phyloP scores from a whole-genome alignment of 2,797 vertebrate species.

The Buceros bicornis region DNA sequence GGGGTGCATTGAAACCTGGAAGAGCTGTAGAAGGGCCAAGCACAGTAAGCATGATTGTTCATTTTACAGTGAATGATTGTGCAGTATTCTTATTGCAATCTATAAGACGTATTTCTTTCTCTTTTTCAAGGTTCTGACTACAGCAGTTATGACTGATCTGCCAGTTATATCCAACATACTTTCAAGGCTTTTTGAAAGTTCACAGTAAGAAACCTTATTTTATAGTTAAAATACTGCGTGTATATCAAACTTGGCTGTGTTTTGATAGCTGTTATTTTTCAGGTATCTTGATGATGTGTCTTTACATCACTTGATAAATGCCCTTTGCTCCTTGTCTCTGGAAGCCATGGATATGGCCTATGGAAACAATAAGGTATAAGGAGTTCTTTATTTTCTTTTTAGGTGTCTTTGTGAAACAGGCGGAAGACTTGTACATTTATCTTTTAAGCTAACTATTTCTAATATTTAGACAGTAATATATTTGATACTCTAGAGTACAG shows the following conservation, averaged over 20 bases:
- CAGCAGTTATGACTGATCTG: conserved; percentile 98
- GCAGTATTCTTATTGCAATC: neutral
- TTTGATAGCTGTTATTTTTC: conserved; percentile 71
- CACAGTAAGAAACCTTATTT: conserved; percentile 88
- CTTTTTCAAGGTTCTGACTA: conserved; percentile 91
- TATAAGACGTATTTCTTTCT: conserved; percentile 3
- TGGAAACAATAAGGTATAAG: conserved; percentile 94
- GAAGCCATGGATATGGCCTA: conserved; percentile 99
- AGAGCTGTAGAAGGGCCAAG: conserved; percentile 97
- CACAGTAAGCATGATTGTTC: conserved; percentile 84
- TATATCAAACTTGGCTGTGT: neutral
- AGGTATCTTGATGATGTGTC: conserved; percentile 98
- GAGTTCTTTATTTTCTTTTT: neutral
- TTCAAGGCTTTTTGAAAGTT: conserved; percentile 97
- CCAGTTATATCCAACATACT: conserved; percentile 97
- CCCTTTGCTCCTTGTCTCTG: conserved; percentile 96
- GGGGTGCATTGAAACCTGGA: conserved; percentile 95
- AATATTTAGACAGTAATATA: neutral
- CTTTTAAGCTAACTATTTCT: neutral
- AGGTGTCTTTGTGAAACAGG: neutral
- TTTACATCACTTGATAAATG: conserved; percentile 98
- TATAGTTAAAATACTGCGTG: conserved; percentile 12
- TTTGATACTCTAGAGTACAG: neutral
- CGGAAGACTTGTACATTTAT: neutral
- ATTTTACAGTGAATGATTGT: neutral